Evolutionary conservation across 2,888 invertebrate species (phyloP).

Genomic region (Xestia ashworthii): DNA sequence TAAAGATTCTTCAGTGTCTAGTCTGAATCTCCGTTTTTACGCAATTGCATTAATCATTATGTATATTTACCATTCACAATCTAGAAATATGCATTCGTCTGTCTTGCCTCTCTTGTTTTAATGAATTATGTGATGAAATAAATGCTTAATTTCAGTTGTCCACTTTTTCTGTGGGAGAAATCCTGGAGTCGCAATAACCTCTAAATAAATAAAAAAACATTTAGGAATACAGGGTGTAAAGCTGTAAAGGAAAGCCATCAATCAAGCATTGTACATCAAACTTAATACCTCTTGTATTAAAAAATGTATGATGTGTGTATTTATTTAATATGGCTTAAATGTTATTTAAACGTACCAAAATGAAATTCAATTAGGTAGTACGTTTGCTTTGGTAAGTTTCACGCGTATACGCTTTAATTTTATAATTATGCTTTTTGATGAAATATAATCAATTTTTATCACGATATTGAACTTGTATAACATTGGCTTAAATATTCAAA

Average conservation of each 20-base stretch:
- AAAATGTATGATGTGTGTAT: not conserved
- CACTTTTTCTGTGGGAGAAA: not conserved
- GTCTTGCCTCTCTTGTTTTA: not conserved
- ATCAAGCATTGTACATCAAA: too few species aligned
- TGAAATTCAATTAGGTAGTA: not conserved
- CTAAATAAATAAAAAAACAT: too few species aligned
- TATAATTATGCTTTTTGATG: not conserved
- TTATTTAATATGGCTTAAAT: not conserved
- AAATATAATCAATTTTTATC: too few species aligned
- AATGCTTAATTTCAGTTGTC: not conserved
- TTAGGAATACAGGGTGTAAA: too few species aligned
- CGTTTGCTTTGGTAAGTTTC: too few species aligned
- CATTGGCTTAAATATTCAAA: too few species aligned
- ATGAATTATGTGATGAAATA: not conserved
- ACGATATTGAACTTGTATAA: too few species aligned
- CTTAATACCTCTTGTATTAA: too few species aligned
- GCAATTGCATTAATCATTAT: not conserved
- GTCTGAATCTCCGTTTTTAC: not conserved
- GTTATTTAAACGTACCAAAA: not conserved
- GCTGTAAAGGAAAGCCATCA: too few species aligned
- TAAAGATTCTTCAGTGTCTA: not conserved
- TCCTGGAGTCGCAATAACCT: too few species aligned
- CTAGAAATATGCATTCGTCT: not conserved
- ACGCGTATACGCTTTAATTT: not conserved
- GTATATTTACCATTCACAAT: not conserved